phyloP scores from a whole-genome alignment of 2,888 invertebrate species.

The Mantis religiosa region DNA sequence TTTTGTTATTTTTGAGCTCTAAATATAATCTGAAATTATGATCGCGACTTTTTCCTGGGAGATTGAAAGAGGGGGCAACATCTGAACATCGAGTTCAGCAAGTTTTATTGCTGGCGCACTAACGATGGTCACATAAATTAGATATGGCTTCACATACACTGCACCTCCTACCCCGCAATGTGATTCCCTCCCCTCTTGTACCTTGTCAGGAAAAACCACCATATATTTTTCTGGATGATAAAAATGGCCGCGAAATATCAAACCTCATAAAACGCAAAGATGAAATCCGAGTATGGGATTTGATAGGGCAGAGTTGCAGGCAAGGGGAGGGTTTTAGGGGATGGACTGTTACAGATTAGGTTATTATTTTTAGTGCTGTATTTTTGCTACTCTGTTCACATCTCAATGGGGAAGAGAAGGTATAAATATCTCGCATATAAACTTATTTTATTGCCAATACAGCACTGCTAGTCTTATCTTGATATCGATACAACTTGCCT shows the following conservation, averaged over 20 bases:
- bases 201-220: neutral
- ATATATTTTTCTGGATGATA: conserved; percentile 4
- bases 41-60: neutral
- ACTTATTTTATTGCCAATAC: neutral
- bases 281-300: neutral
- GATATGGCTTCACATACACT: conserved; percentile 3
- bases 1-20: neutral
- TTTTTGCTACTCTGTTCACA: neutral
- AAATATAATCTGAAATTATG: neutral
- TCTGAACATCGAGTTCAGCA: neutral
- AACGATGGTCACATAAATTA: conserved; percentile 5
- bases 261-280: conserved; percentile 9
- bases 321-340: neutral
- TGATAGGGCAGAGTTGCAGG: neutral
- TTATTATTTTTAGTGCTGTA: conserved; percentile 2
- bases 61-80: neutral
- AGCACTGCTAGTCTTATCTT: neutral
- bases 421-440: neutral
- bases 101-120: conserved; percentile 1
- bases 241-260: conserved; percentile 17
- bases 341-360: neutral
- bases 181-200: neutral
- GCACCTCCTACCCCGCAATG: neutral
- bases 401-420: neutral
- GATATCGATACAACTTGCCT: neutral